Base-by-base conservation (phyloP, 2,113 vertebrate genomes). In the Campylomormyrus numenius region DNA sequence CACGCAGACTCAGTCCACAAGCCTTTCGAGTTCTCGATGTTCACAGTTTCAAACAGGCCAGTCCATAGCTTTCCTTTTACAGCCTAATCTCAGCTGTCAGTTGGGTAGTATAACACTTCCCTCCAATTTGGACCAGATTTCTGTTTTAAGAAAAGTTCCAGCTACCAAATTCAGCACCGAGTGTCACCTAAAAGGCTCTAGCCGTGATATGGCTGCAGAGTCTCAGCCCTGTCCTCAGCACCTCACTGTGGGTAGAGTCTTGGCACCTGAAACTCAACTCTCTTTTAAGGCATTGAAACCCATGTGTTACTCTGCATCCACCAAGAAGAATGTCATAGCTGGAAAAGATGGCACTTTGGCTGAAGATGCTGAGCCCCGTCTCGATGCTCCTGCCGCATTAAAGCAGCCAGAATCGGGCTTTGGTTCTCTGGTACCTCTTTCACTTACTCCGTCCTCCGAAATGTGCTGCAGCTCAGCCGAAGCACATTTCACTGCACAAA, bases 21-120 rank as follows among this genome's bases (percentile, higher is more conserved):
- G 97, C 93, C 94, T 96, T 91, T 96, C 97, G 90, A 96, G 97
- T 87, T 98, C 98, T 93, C 97, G 97, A 91, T 96, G 98, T 90
- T 94, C 97, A 3, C 95, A 98, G 74, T 96, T 98, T 35, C 97
- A 98, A 93, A 96, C 97, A 0, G 97, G 95, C 93, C 98, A 97
- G 94, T 96, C 97, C 0, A 95, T 99, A 93, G 97, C 98, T 89
- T 99, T 99, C 90, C 96, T 88, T 3, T 15, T 99, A 88, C 98
- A 98, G 0, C 94, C 98, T 21, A 98, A 96, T 94, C 97, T 97
- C 2, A 95, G 96, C 89, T 97, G 98, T 93, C 96, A 97, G 0
- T 96, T 98, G 93, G 97, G 97, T 31, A 97, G 98, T 94, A 97
- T 98, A 74, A 96, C 97, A 0, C 96, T 99, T 90, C 97, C 98